Conservation (phyloP, 2,797 vertebrate genomes). For the Tachyglossus aculeatus region DNA sequence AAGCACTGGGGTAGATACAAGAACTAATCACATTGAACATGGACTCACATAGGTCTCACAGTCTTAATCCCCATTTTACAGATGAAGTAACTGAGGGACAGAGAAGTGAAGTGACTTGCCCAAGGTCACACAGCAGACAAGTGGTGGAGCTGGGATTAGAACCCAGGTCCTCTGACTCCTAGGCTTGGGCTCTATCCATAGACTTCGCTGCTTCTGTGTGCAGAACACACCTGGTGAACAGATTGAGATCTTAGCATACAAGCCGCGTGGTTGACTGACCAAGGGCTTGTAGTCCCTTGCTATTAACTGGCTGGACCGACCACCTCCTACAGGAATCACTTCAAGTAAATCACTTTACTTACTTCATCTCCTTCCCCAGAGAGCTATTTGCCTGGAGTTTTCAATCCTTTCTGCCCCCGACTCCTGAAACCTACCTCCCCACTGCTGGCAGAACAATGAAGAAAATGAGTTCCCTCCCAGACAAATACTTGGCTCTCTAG, state of each 20-base stretch:
- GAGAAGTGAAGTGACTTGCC: too few relatives aligned
- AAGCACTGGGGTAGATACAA: background rate
- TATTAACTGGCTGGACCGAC: background rate
- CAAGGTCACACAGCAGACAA: too few relatives aligned
- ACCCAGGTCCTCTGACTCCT: too few relatives aligned
- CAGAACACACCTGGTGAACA: conserved; percentile 17
- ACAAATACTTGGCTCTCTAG: background rate
- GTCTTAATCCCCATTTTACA: too few relatives aligned
- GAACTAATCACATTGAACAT: background rate
- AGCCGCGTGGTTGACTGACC: background rate
- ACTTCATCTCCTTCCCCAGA: conserved; percentile 13
- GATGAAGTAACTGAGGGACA: too few relatives aligned
- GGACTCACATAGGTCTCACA: too few relatives aligned
- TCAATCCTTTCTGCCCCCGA: conserved; percentile 1
- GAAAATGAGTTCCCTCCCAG: conserved; percentile 4
- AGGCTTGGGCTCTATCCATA: too few relatives aligned
- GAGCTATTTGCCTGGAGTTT: conserved; percentile 4
- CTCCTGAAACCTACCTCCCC: background rate
- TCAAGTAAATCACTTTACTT: conserved; percentile 5
- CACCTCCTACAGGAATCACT: background rate
- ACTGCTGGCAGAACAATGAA: background rate
- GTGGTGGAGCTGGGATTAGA: too few relatives aligned
- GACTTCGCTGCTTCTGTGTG: too few relatives aligned
- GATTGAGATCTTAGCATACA: background rate
- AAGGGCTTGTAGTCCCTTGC: background rate